These are phyloP conservation scores for Shargacucullia verbasci DNA, from an alignment of 2,888 invertebrate genomes.

Conservation along the genomic window DNA sequence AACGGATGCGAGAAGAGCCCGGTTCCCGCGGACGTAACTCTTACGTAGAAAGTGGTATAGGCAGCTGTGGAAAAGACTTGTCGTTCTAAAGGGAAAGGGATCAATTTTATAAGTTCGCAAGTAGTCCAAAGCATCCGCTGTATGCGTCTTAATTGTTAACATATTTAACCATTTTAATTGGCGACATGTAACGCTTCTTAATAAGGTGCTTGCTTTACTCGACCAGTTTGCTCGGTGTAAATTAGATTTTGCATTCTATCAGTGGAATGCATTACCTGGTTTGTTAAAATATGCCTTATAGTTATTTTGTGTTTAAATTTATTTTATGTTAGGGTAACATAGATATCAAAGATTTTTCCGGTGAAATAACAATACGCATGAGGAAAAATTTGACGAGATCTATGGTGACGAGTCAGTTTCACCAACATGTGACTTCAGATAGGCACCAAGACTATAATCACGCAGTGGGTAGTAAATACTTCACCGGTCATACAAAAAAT, in stretches of 20 bases:
- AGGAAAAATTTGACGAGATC: too few relatives aligned
- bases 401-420: too few relatives aligned
- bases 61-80: conserved; percentile 49
- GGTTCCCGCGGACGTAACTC: conserved; percentile 69
- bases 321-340: conserved; percentile 5
- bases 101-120: conserved; percentile 51
- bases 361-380: too few relatives aligned
- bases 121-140: conserved; percentile 59
- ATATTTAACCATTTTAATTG: conserved; percentile 53
- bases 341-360: too few relatives aligned
- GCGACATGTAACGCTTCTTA: conserved; percentile 38
- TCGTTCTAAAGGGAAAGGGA: conserved; percentile 63
- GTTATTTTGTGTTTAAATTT: too few relatives aligned
- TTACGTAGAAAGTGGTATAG: conserved; percentile 68
- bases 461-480: conserved; percentile 26
- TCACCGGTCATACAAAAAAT: conserved; percentile 23
- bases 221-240: conserved; percentile 14
- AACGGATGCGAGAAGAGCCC: conserved; percentile 62
- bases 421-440: too few relatives aligned
- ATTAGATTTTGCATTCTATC: conserved; percentile 5
- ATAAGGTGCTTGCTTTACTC: conserved; percentile 30
- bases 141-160: conserved; percentile 35
- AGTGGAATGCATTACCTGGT: neutral
- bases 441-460: conserved; percentile 2
- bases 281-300: too few relatives aligned